Evolutionary conservation across 2,797 vertebrate genomes (phyloP).

Genomic region (Sebastes goodei): DNA sequence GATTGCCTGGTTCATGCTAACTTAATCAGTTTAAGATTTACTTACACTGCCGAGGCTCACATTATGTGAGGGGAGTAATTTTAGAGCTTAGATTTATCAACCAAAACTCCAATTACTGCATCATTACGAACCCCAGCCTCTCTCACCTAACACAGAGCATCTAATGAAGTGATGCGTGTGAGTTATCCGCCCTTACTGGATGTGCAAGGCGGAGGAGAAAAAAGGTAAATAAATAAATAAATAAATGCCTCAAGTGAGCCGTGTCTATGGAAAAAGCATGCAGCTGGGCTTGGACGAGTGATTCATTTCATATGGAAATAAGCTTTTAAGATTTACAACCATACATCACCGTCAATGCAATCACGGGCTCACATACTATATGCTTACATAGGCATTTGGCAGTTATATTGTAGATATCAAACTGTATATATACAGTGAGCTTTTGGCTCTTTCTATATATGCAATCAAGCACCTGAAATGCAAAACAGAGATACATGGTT

Average conservation of each 20-base stretch:
- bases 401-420: constrained; percentile 73
- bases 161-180: constrained; percentile 81
- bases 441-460: constrained; percentile 42
- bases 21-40: constrained; percentile 99
- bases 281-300: constrained; percentile 74
- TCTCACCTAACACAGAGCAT: constrained; percentile 79
- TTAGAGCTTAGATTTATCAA: constrained; percentile 99
- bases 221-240: constrained; percentile 68
- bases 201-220: constrained; percentile 41
- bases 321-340: constrained; percentile 75
- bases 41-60: constrained; percentile 98
- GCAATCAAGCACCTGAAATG: constrained; percentile 72
- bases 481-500: constrained; percentile 67
- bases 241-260: constrained; percentile 67
- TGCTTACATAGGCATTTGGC: constrained; percentile 73
- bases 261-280: constrained; percentile 60
- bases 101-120: constrained; percentile 96
- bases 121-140: constrained; percentile 97
- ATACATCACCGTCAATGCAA: constrained; percentile 75
- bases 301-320: constrained; percentile 83
- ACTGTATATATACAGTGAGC: constrained; percentile 36
- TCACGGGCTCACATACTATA: constrained; percentile 67
- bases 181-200: constrained; percentile 74
- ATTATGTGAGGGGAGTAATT: constrained; percentile 99
- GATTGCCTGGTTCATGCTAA: constrained; percentile 98